These are phyloP conservation scores for Mythimna albipuncta DNA, from an alignment of 2,888 invertebrate species.

Conservation along the genomic window DNA sequence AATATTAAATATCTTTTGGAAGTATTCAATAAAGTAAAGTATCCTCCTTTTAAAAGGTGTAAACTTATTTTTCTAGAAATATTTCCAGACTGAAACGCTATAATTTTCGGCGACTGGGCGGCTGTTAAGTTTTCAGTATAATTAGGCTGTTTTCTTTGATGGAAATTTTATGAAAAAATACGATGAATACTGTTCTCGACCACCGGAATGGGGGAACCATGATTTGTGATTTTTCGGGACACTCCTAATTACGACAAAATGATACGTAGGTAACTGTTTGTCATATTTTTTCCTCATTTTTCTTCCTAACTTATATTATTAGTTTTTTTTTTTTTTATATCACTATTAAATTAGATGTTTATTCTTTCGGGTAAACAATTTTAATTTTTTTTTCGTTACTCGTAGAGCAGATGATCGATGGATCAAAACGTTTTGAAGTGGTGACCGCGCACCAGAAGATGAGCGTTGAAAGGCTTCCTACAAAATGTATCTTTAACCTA, in stretches of 20 bases:
- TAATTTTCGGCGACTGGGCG: slow-evolving; percentile 23
- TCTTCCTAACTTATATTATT: too few species aligned
- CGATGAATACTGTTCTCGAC: slow-evolving; percentile 46
- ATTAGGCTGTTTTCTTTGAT: slow-evolving; percentile 68
- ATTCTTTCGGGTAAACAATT: too few species aligned
- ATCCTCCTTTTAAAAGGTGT: background rate
- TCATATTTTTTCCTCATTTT: background rate
- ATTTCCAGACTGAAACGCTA: slow-evolving; percentile 39
- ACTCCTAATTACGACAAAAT: slow-evolving; percentile 33
- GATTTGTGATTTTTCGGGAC: slow-evolving; percentile 21
- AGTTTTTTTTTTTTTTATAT: too few species aligned
- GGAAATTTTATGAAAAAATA: slow-evolving; percentile 64
- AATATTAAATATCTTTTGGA: background rate
- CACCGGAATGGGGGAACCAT: slow-evolving; percentile 12
- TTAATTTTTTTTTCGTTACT: too few species aligned
- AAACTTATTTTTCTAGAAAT: slow-evolving; percentile 32
- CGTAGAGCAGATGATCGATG: too few species aligned
- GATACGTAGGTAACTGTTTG: background rate
- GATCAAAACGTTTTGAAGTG: too few species aligned
- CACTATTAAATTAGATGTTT: too few species aligned
- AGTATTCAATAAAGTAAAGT: slow-evolving; percentile 5
- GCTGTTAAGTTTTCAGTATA: slow-evolving; percentile 65
- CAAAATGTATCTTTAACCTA: too few species aligned
- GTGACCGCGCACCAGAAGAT: too few species aligned
- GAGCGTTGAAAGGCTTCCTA: too few species aligned